phyloP scores from a whole-genome alignment of 2,113 vertebrate genomes.

The Burhinus bistriatus region DNA sequence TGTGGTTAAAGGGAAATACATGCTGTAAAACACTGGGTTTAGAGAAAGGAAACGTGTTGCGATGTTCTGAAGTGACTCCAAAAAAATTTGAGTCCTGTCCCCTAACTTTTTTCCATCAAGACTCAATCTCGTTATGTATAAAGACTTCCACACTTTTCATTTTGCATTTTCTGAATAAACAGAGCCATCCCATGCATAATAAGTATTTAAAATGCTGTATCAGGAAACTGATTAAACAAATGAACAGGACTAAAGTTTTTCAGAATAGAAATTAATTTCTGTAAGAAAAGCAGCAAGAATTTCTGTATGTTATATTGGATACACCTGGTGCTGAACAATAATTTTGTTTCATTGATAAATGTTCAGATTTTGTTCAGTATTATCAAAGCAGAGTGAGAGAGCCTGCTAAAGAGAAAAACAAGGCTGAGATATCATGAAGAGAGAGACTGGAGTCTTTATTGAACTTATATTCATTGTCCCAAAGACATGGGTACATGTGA shows the following conservation, averaged over 20 bases:
- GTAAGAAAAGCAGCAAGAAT: not conserved
- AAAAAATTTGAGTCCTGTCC: not conserved
- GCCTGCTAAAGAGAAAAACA: not conserved
- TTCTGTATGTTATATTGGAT: not conserved
- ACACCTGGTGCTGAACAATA: not conserved
- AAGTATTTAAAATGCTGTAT: not conserved
- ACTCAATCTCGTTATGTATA: not conserved
- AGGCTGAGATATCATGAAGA: not conserved
- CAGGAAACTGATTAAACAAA: not conserved
- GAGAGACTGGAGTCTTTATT: not conserved
- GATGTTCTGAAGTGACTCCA: not conserved
- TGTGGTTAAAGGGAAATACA: not conserved
- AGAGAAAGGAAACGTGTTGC: not conserved
- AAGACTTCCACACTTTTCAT: not conserved
- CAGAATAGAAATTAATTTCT: not conserved
- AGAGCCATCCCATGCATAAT: not conserved
- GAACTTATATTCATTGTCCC: not conserved
- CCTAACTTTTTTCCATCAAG: not conserved
- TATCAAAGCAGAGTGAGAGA: not conserved
- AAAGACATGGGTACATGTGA: not conserved
- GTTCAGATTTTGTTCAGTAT: not conserved
- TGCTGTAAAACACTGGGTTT: not conserved
- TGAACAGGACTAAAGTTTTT: not conserved
- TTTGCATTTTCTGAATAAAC: not conserved
- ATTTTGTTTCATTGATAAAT: not conserved